phyloP scores from a whole-genome alignment of 1,140 invertebrate species.

The Halesus radiatus region DNA sequence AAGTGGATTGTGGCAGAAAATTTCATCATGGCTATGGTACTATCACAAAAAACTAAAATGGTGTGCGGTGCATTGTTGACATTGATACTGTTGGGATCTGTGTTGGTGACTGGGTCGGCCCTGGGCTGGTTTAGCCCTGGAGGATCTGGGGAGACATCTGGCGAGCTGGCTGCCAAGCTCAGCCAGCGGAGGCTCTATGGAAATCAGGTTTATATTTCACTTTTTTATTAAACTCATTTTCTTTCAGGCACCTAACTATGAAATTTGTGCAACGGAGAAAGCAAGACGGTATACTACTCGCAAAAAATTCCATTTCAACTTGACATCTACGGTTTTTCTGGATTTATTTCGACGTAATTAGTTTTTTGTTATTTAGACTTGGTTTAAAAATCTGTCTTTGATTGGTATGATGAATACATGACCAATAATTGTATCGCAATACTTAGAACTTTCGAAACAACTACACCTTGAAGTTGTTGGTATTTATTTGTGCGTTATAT shows the following conservation, averaged over 20 bases:
- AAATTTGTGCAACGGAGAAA: background rate
- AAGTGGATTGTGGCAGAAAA: conserved; percentile 15
- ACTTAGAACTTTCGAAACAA: too few species aligned
- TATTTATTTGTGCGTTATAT: too few species aligned
- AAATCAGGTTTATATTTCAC: conserved; percentile 49
- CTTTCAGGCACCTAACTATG: background rate
- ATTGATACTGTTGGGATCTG: conserved; percentile 69
- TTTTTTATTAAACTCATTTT: background rate
- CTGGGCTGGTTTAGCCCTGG: conserved; percentile 66
- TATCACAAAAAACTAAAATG: conserved; percentile 72
- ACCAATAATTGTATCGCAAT: too few species aligned
- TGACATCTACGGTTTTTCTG: too few species aligned
- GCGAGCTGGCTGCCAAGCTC: conserved; percentile 54
- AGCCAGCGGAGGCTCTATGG: conserved; percentile 54
- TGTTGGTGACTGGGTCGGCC: conserved; percentile 71
- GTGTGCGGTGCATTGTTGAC: conserved; percentile 69
- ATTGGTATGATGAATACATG: too few species aligned
- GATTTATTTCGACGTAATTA: too few species aligned
- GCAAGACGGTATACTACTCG: too few species aligned
- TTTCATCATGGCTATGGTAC: conserved; percentile 73
- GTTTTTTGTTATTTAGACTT: too few species aligned
- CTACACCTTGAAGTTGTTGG: too few species aligned
- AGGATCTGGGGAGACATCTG: conserved; percentile 43
- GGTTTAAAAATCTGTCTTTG: too few species aligned
- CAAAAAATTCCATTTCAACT: too few species aligned